Base-by-base conservation (phyloP, 2,797 vertebrate genomes). In the Mus spretus region DNA sequence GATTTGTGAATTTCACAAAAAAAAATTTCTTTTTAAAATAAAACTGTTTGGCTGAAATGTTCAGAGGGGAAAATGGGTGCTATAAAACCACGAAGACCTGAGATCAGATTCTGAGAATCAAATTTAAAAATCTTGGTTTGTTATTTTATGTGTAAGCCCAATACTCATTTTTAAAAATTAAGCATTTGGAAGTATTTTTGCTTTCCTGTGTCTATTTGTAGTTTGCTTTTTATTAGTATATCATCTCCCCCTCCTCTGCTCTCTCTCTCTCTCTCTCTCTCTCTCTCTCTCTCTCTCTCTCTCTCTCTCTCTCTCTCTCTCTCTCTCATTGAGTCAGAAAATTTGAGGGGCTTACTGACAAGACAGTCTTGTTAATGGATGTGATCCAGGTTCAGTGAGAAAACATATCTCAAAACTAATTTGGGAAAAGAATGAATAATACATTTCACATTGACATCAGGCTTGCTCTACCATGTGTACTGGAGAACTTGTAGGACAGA, bases 391-490 rank as follows among this genome's bases (percentile, higher is more conserved):
- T 47, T 84, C 15, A 84, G 4, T 84, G 15, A 47, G 40, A 19
- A 28, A 67, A 1, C 2, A 0, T 85, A 65, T 67, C 17, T 50
- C 44, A 63, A 63, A 34, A n/a, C 17, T 65, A 85, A 85, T 19
- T 11, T 84, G 10, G 19, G 7, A 34, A 47, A 11, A 44, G 3
- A 31, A 44, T 47, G 40, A 31, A 3, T 31, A 20, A 65, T 10
- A 13, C 5, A 65, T 20, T 1, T 47, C 31, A 85, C 4, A 50
- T 1, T 50, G 44, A 47, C 17, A 4, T n/a, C 31, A 31, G 26
- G 26, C 4, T 24, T 80, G 9, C 3, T 40, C 0, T 9, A 28
- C 2, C 1, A 31, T 19, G 15, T 28, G 6, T 14, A 28, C 26
- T 85, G 47, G 47, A 47, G 47, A 7, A 47, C 47, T 10, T 47